Conservation (phyloP, 2,888 invertebrate genomes). For the Zeuzera pyrina region DNA sequence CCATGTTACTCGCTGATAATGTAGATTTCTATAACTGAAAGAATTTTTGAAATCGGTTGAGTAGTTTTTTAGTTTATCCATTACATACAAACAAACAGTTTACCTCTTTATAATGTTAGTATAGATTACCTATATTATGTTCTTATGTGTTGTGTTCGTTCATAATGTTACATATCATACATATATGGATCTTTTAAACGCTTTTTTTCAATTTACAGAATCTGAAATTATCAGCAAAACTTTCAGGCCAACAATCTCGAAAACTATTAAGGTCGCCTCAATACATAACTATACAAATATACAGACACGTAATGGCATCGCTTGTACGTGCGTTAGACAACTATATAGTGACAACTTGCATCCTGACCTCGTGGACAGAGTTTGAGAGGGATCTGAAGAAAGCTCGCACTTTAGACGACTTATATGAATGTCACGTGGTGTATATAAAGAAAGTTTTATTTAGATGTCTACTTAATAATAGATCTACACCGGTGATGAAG, state of each 20-base stretch:
- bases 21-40: no score
- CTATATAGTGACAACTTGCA: constrained; percentile 83
- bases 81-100: no score
- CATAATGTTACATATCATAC: no score
- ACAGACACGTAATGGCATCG: constrained; percentile 83
- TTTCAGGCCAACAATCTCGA: constrained; percentile 50
- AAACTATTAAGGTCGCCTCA: constrained; percentile 75
- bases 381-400: constrained; percentile 79
- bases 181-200: background rate
- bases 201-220: constrained; percentile 46
- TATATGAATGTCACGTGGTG: constrained; percentile 80
- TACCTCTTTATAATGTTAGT: no score
- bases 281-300: constrained; percentile 80
- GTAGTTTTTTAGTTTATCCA: no score
- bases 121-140: no score
- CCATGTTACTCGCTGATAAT: no score
- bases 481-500: constrained; percentile 78
- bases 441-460: constrained; percentile 84
- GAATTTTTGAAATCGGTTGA: no score
- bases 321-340: constrained; percentile 83
- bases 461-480: constrained; percentile 81
- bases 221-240: constrained; percentile 74
- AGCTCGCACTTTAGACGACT: constrained; percentile 78
- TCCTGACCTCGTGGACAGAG: constrained; percentile 82
- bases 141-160: background rate